phyloP scores from a whole-genome alignment of 2,113 vertebrate species.

The Acanthisitta chloris region DNA sequence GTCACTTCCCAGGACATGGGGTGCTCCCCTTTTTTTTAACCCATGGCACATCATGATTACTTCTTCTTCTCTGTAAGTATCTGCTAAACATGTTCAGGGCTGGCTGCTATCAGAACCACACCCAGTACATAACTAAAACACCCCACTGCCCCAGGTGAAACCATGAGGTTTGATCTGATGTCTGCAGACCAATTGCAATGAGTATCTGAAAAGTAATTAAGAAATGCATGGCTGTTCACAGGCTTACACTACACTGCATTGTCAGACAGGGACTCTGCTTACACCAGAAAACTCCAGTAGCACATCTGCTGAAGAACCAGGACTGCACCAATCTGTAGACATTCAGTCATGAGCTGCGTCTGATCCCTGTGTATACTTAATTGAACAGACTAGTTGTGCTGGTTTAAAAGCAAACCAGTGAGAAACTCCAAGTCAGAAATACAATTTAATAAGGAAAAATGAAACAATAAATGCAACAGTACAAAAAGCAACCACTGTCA shows the following conservation, averaged over 20 bases:
- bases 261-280: not conserved
- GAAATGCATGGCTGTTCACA: not conserved
- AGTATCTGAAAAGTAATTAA: not conserved
- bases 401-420: too few relatives aligned
- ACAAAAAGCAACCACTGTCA: too few relatives aligned
- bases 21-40: not conserved
- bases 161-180: not conserved
- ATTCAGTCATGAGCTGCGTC: rapidly evolving
- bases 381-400: not conserved
- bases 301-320: not conserved
- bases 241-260: not conserved
- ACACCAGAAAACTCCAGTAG: not conserved
- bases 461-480: too few relatives aligned
- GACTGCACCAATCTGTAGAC: not conserved
- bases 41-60: not conserved
- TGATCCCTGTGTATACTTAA: not conserved
- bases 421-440: too few relatives aligned
- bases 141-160: not conserved
- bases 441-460: too few relatives aligned
- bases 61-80: not conserved
- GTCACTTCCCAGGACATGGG: not conserved
- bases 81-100: not conserved
- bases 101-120: not conserved
- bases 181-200: not conserved
- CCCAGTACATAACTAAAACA: not conserved